Evolutionary conservation across 2,797 vertebrate genomes (phyloP).

Genomic region (Spinus pinus): DNA sequence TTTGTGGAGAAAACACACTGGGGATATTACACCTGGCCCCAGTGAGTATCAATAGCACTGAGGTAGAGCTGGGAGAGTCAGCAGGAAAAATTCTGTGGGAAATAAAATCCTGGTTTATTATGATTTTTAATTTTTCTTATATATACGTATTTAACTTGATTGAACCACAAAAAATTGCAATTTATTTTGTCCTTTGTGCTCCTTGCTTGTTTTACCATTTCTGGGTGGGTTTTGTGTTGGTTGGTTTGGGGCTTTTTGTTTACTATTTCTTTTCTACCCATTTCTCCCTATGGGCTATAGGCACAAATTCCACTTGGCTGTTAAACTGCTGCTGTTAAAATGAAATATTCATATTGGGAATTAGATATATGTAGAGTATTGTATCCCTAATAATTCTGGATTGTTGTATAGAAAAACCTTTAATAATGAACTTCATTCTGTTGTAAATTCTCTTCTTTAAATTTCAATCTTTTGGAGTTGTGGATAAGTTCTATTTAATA

Average conservation of each 20-base stretch:
- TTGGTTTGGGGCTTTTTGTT: background rate
- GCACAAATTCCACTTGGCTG: background rate
- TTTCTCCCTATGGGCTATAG: background rate
- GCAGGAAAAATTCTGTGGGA: background rate
- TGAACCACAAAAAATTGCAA: accelerated
- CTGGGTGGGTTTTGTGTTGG: background rate
- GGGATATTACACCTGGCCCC: constrained; percentile 96
- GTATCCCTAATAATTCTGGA: background rate
- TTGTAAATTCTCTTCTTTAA: background rate
- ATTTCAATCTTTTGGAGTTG: background rate
- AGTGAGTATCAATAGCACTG: constrained; percentile 71
- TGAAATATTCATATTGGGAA: background rate
- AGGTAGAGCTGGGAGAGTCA: background rate
- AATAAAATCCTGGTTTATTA: background rate
- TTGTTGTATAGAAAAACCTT: background rate
- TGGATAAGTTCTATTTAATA: background rate
- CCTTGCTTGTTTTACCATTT: background rate
- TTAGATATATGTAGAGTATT: accelerated
- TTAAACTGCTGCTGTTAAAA: background rate
- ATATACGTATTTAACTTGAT: background rate
- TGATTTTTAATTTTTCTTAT: background rate
- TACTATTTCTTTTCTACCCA: background rate
- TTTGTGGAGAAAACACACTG: constrained; percentile 99
- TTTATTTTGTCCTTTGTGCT: background rate
- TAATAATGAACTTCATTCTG: background rate